Conservation (phyloP, 2,888 invertebrate species). For the Dioctria rufipes region DNA sequence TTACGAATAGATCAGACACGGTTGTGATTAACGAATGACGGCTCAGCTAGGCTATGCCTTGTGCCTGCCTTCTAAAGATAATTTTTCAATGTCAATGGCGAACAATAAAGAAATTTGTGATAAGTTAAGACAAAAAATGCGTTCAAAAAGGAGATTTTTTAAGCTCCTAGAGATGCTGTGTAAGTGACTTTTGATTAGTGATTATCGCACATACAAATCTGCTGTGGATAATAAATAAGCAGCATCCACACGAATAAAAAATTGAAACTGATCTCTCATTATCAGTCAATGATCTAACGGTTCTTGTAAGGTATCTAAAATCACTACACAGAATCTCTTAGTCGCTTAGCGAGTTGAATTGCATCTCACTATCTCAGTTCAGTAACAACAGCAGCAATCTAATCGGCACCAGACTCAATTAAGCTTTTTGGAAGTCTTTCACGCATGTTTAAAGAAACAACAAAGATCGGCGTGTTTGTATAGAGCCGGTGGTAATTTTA, state of each 20-base stretch:
- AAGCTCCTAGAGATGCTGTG: no score
- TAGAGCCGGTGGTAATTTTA: not conserved
- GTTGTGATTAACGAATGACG: not conserved
- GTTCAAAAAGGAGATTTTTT: not conserved
- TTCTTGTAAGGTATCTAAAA: not conserved
- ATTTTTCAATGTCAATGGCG: conserved; percentile 45
- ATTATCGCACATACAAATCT: no score
- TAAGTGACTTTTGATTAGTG: no score
- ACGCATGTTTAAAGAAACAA: conserved; percentile 25
- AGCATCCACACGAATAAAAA: not conserved
- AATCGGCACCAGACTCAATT: no score
- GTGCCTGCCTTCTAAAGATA: conserved; percentile 13
- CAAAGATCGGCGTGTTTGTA: not conserved
- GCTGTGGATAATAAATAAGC: no score
- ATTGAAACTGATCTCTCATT: conserved; percentile 11
- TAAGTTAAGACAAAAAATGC: conserved; percentile 5
- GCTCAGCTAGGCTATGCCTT: not conserved
- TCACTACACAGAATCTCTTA: not conserved
- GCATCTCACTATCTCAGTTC: no score
- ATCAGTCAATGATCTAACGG: not conserved
- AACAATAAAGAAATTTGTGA: conserved; percentile 1
- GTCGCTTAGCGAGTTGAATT: no score
- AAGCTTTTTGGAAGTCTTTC: not conserved
- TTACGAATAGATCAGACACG: no score
- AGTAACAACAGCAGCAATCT: no score